Conservation (phyloP, 2,888 invertebrate genomes). For the Phorcus lineatus region DNA sequence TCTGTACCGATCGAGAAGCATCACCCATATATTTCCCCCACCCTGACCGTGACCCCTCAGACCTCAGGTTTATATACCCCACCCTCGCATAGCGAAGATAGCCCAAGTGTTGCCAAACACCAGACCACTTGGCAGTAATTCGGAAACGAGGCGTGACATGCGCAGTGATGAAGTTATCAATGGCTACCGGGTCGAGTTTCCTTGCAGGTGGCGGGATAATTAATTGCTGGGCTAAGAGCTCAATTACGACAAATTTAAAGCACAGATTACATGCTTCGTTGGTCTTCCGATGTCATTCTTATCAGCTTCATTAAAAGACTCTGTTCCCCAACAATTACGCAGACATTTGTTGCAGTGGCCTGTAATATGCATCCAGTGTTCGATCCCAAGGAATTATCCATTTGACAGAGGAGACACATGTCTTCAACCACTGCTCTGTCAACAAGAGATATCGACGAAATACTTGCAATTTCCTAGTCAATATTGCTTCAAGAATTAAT, state of each 20-base stretch:
- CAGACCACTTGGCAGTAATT: slow-evolving; percentile 25
- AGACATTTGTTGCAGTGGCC: neutral
- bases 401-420: neutral
- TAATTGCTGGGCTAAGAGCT: neutral
- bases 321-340: slow-evolving; percentile 7
- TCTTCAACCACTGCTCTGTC: neutral
- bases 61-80: neutral
- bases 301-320: neutral
- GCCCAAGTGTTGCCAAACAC: slow-evolving; percentile 5
- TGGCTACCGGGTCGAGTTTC: slow-evolving; percentile 14
- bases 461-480: slow-evolving; percentile 7
- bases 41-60: too few species aligned
- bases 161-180: slow-evolving; percentile 22
- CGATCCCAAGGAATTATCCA: neutral
- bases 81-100: neutral
- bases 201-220: slow-evolving; percentile 10
- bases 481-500: slow-evolving; percentile 3
- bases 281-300: neutral
- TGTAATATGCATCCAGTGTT: neutral
- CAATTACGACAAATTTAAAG: slow-evolving; percentile 26
- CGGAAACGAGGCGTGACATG: slow-evolving; percentile 26
- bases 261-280: slow-evolving; percentile 24
- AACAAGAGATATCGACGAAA: neutral
- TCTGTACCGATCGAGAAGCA: too few species aligned
- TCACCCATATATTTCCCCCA: too few species aligned